Conservation (phyloP, 92 coral and sea anemone species). For the Metridium senile region DNA sequence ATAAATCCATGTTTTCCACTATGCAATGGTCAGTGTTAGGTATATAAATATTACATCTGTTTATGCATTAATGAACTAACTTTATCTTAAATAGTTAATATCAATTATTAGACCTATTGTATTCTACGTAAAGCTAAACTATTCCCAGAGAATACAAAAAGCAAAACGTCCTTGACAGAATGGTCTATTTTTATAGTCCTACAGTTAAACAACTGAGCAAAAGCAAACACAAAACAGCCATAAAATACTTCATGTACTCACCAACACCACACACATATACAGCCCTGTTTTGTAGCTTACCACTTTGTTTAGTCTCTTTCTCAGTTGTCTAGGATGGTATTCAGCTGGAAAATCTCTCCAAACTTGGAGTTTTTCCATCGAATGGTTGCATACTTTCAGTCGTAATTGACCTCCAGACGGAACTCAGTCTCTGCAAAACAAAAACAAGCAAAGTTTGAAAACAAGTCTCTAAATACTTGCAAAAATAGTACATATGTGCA, state of each 20-base stretch:
- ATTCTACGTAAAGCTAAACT: not conserved
- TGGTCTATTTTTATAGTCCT: not conserved
- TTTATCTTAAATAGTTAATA: not conserved
- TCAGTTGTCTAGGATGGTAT: slow-evolving; percentile 12
- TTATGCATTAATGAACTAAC: not conserved
- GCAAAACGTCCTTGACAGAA: not conserved
- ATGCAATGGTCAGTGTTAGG: not conserved
- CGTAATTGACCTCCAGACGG: not conserved
- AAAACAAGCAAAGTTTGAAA: not conserved
- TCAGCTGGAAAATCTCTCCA: not conserved
- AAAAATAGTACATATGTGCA: not conserved
- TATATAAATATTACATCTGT: not conserved
- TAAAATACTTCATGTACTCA: slow-evolving; percentile 15
- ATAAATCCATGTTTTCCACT: not conserved
- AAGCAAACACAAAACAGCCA: slow-evolving; percentile 8
- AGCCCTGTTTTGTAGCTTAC: slow-evolving; percentile 15
- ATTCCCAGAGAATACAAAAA: not conserved
- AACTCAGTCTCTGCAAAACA: slow-evolving; percentile 1
- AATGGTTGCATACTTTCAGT: slow-evolving; percentile 4
- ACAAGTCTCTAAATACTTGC: not conserved
- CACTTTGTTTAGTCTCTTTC: slow-evolving; percentile 7
- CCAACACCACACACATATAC: slow-evolving; percentile 11
- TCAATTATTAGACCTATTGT: not conserved
- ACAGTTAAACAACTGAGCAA: slow-evolving; percentile 17
- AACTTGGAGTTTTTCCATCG: not conserved